Evolutionary conservation across 1,140 invertebrate species (phyloP), one percentile per base, ranked within the genome.

Genomic region (Phymastichus coffea): DNA sequence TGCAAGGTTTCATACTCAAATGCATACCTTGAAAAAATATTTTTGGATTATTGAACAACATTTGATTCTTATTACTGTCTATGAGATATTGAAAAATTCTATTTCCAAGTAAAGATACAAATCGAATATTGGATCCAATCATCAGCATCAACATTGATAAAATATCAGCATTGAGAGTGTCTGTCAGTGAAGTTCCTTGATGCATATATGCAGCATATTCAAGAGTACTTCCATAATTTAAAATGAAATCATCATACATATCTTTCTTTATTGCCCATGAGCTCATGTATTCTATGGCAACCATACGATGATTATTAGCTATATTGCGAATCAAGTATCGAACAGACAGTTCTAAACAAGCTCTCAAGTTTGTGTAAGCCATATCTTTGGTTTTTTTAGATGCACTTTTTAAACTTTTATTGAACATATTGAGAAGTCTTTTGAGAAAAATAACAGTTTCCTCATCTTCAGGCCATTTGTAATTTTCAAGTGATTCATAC

Each of bases 61-160:
- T 22, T 22, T 66, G 71, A 58, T 86, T 86, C 0, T 73, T 60
- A 12, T 78, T 72, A 49, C 84, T 69, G 63, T 86, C 84, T 2
- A 85, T 69, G 38, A 86, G 69, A 65, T 79, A 73, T 22, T 84
- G 79, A 3, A 85, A 59, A 3, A 85, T 74, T 17, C 83, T 70
- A 57, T 81, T 81, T 6, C 83, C 83, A 9, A 85, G 63, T 0
- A 85, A 65, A 56, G 76, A 83, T 12, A 80, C 71, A 14, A 81
- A 62, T 47, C 70, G 59, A 57, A 78, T 80, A 15, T 69, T 47
- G 0, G 81, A 82, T 6, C 67, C 64, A 40, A 85, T 78, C 71
- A 84, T 78, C 19, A 73, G 63, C 54, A 84, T 69, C 1, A 85
- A 51, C 17, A 79, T 60, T 9, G 75, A 68, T 30, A 85, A 68